Percentiles rank a stretch among this genome's conserved stretches.
These are phyloP conservation scores for Drosophila conformis DNA, from an alignment of 2,888 invertebrate genomes.

Conservation along the genomic window DNA sequence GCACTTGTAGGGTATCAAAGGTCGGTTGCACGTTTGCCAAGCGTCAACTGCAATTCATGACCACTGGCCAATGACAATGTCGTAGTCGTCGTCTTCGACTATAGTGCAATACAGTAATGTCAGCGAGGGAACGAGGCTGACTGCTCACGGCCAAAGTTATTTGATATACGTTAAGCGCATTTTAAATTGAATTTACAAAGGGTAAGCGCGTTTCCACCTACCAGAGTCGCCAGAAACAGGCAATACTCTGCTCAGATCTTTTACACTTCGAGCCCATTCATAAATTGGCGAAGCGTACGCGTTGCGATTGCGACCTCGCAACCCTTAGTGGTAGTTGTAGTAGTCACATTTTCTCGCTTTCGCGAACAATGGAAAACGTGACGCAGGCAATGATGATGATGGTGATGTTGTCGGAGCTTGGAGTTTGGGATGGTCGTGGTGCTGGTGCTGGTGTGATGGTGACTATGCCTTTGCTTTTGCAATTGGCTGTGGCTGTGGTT, in stretches of 20 bases:
- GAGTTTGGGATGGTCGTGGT: not conserved
- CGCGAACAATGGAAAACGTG: constrained; percentile 16
- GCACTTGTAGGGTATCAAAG: constrained; percentile 73
- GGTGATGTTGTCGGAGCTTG: not conserved
- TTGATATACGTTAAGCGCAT: constrained; percentile 67
- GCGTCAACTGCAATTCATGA: constrained; percentile 23
- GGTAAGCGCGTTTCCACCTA: constrained; percentile 34
- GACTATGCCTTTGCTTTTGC: not conserved
- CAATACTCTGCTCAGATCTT: constrained; percentile 1
- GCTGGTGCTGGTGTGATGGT: not conserved
- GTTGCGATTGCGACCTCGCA: constrained; percentile 14
- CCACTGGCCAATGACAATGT: constrained; percentile 36
- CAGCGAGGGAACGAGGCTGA: constrained; percentile 17
- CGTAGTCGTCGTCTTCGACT: not conserved
- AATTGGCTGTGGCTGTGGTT: not conserved
- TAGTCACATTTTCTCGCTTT: constrained; percentile 17
- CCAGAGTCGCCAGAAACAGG: no score
- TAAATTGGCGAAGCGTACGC: constrained; percentile 54
- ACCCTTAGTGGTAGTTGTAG: not conserved
- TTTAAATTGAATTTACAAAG: constrained; percentile 72
- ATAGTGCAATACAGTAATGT: constrained; percentile 19
- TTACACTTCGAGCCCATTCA: constrained; percentile 57
- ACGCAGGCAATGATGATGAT: constrained; percentile 3
- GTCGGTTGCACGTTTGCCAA: constrained; percentile 34
- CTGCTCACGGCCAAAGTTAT: constrained; percentile 37